Conservation (phyloP, 1,140 invertebrate species). For the Liolophura sinensis region DNA sequence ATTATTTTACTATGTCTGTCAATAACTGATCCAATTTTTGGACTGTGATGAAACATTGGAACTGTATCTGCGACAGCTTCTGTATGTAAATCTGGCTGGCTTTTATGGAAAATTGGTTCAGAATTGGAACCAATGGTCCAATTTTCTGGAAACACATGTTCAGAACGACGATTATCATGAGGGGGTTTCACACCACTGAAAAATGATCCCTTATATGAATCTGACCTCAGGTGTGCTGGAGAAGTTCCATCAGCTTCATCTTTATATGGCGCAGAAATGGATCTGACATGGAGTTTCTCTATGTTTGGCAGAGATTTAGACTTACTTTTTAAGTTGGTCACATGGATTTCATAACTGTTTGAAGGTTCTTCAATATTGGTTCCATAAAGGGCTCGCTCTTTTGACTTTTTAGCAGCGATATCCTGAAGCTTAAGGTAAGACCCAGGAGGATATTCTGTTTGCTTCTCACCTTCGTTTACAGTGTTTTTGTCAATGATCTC, state of each 20-base stretch:
- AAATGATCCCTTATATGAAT: conserved; percentile 32
- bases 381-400: conserved; percentile 30
- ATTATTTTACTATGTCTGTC: no score
- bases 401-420: conserved; percentile 14
- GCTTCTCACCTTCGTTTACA: background rate
- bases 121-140: background rate
- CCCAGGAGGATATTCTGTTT: conserved; percentile 2
- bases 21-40: no score
- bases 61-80: no score
- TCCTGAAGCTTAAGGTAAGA: conserved; percentile 26
- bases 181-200: conserved; percentile 18
- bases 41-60: no score
- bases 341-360: conserved; percentile 47
- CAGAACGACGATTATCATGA: background rate
- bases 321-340: conserved; percentile 22
- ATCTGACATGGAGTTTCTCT: conserved; percentile 35
- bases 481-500: no score
- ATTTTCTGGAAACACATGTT: background rate
- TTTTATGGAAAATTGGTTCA: no score
- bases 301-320: conserved; percentile 14
- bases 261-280: conserved; percentile 36
- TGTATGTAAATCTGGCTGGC: no score
- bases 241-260: background rate
- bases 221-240: conserved; percentile 18
- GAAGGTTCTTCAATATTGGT: conserved; percentile 37